Evolutionary conservation across 2,797 vertebrate genomes (phyloP).

Genomic region (Dendrocincla tyrannina): DNA sequence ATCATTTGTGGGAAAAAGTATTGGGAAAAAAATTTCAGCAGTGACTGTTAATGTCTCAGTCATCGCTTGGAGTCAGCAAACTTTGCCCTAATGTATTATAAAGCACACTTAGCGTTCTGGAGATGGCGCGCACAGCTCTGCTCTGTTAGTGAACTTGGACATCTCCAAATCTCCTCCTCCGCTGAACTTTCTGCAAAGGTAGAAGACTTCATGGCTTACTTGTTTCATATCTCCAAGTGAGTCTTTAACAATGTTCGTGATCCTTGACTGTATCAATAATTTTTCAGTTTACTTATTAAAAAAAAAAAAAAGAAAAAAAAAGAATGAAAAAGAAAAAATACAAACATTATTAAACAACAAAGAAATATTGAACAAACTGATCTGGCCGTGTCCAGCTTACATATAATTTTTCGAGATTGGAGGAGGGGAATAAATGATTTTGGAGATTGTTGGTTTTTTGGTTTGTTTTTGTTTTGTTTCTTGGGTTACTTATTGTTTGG

Average conservation of each 20-base stretch:
- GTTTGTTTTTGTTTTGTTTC: constrained; percentile 48
- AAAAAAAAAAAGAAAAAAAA: neutral
- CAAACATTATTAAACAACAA: constrained; percentile 54
- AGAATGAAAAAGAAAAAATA: constrained; percentile 2
- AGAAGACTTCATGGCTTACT: constrained; percentile 90
- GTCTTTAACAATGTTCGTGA: constrained; percentile 92
- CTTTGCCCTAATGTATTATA: constrained; percentile 88
- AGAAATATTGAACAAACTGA: constrained; percentile 53
- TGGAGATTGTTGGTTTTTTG: constrained; percentile 53
- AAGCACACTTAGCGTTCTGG: constrained; percentile 88
- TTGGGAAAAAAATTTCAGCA: constrained; percentile 67
- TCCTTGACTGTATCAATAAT: constrained; percentile 89
- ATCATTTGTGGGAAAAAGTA: constrained; percentile 65
- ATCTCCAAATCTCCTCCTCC: constrained; percentile 73
- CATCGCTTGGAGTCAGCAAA: constrained; percentile 81
- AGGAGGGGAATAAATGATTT: constrained; percentile 77
- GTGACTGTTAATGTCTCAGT: constrained; percentile 74
- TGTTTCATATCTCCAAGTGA: constrained; percentile 94
- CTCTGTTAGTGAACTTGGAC: constrained; percentile 69
- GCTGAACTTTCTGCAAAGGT: constrained; percentile 80
- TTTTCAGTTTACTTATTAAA: constrained; percentile 81
- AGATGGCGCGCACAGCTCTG: constrained; percentile 67
- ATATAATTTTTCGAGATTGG: constrained; percentile 74
- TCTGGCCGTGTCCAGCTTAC: constrained; percentile 74
- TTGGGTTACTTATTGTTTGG: constrained; percentile 29